Base-by-base conservation (phyloP, 2,113 vertebrate species). In the Callopanchax toddi region DNA sequence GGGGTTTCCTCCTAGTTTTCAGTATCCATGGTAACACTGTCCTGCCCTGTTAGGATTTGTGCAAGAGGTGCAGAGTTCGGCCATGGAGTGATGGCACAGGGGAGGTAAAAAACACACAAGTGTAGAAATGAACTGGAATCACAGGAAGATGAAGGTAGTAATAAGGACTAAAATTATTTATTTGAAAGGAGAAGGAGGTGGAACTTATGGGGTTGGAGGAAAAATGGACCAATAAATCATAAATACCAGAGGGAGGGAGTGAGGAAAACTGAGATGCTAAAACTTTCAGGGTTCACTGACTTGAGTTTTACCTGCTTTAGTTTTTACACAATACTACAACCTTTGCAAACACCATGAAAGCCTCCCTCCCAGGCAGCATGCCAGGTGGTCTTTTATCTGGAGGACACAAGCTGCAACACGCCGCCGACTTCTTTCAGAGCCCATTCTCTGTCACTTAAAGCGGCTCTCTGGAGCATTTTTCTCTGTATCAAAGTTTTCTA, bases 1-100 rank as follows among this genome's bases (percentile, higher is more conserved):
- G 71, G 55, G 67, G 64, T 32, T 57, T 67, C 63, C 67, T 71
- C 60, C 75, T 74, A 56, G 70, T 83, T 84, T 83, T 83, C 50
- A 43, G 82, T 87, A 83, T 78, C 82, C 82, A 86, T 87, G 81
- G 86, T 75, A 87, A 89, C 84, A 82, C 26, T 43, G 40, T 74
- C 70, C 76, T 75, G 63, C 74, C 74, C 76, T 82, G 46, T 66
- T 64, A 74, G 78, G 71, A 81, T 86, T 61, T 72, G 60, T 86
- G 71, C 73, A 68, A 78, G 65, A 65, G 45, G 61, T 53, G 39
- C 55, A 74, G 60, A 76, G 69, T 70, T 43, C 66, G 68, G 52
- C 32, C 54, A 26, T 5, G 20, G 55, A 62, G 51, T 68, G 65
- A 48, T n/a, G 16, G 34, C n/a, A 9, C 10, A 37, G 9, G 36